Evolutionary conservation across 1,140 invertebrate species (phyloP), one percentile per base, ranked within the genome.

Genomic region (Drosophila auraria): DNA sequence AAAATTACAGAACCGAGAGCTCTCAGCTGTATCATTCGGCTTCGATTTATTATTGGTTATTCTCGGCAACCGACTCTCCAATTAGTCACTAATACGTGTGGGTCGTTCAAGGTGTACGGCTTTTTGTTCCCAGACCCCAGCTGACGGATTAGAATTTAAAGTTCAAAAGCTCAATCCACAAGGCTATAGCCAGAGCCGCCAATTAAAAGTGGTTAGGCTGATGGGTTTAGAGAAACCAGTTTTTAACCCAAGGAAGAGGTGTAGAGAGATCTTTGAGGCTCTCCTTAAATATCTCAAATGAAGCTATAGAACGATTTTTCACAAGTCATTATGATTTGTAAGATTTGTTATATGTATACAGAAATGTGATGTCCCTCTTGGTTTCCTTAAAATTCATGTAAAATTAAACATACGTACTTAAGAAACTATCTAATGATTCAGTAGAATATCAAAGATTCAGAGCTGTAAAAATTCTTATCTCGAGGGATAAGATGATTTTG

Each of bases 31-130:
- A 57, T 56, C 51, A 45, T 33, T 49, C 42, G 62, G 27, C 53
- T 61, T 51, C 75, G 64, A 78, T 59, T 66, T 42, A 58, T 76
- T 56, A 57, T 63, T 25, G 72, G 38, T 17, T 63, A 36, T 44
- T 49, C 61, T 51, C 68, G 49, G 30, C 61, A 44, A 50, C 30
- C 66, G 68, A 64, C 38, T 70, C 61, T 89, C 82, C 76, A 89
- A 89, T 89, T 89, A 91, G 82, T 30, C 54, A 38, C 59, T 45
- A 45, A 38, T 80, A 71, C 69, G 86, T 91, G 86, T 73, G 62
- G 76, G 64, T 36, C 50, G 44, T 60, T 70, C 75, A 70, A 75
- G 72, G 71, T 75, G 50, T 62, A 73, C 71, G 38, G 56, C 68
- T 73, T 74, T 51, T 61, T 38, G 47, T 53, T 71, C 68, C 68